Evolutionary conservation across 2,888 invertebrate species (phyloP).

Genomic region (Eupithecia vulgata): DNA sequence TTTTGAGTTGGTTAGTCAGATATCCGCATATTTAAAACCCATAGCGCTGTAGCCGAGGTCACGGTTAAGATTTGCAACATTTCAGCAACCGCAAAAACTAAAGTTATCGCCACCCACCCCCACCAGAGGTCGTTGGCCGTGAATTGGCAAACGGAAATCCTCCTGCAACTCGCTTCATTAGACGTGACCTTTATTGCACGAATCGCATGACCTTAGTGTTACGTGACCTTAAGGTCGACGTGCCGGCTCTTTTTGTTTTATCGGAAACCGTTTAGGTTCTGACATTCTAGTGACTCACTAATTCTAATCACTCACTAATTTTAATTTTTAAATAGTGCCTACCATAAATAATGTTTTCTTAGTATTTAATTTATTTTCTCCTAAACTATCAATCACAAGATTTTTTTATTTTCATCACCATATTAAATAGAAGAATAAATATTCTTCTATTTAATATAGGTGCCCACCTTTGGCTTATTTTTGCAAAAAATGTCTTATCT

Average conservation of each 20-base stretch:
- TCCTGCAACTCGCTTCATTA: constrained; percentile 11
- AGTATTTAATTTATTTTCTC: no score
- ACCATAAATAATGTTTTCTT: no score
- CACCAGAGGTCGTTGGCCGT: constrained; percentile 6
- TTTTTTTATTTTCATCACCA: no score
- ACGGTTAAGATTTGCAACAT: background rate
- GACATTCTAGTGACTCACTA: background rate
- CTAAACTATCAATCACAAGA: no score
- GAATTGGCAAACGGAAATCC: constrained; percentile 13
- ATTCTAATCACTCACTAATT: no score
- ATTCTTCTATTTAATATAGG: no score
- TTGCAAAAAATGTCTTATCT: no score
- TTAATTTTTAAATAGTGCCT: no score
- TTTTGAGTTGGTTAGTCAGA: no score
- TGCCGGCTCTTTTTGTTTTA: background rate
- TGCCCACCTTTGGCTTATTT: no score
- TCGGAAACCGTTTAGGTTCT: background rate
- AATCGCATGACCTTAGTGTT: constrained; percentile 4
- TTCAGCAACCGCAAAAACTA: background rate
- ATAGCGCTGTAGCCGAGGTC: background rate
- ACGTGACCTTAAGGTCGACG: background rate
- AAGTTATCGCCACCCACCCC: background rate
- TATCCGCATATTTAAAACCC: no score
- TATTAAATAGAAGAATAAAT: no score
- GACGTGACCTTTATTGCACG: constrained; percentile 10